Percentiles rank a stretch among this genome's conserved stretches.
These are phyloP conservation scores for Terebella lapidaria DNA, from an alignment of 2,888 invertebrate species.

Conservation along the genomic window DNA sequence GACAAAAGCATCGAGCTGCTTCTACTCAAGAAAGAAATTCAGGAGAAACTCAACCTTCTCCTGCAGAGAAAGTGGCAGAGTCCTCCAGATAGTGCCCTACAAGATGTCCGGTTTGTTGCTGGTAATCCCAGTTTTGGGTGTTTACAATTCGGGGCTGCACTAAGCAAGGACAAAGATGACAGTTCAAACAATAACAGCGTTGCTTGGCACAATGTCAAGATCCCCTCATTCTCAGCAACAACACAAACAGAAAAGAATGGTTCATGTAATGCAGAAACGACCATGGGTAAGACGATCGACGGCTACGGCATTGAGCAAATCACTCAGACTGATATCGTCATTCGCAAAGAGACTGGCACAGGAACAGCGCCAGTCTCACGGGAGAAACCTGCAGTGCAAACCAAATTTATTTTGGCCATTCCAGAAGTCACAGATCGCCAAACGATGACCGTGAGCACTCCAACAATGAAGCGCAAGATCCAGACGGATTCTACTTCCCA, in stretches of 20 bases:
- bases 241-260: not conserved
- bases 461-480: constrained; percentile 4
- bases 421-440: not conserved
- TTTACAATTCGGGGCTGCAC: not conserved
- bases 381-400: not conserved
- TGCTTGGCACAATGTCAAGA: not conserved
- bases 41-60: constrained; percentile 41
- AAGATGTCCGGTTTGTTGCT: constrained; percentile 39
- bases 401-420: not conserved
- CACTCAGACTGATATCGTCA: not conserved
- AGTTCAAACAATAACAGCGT: not conserved
- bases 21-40: constrained; percentile 46
- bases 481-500: constrained; percentile 5
- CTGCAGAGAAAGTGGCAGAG: constrained; percentile 31
- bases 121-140: constrained; percentile 34
- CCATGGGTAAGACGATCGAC: not conserved
- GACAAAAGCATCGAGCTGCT: constrained; percentile 49
- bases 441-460: constrained; percentile 4
- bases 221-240: not conserved
- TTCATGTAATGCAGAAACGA: not conserved
- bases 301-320: not conserved
- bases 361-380: not conserved
- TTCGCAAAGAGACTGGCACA: not conserved
- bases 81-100: constrained; percentile 30
- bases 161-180: not conserved